Evolutionary conservation across 1,140 invertebrate genomes (phyloP).

Genomic region (Micrasema minimum): DNA sequence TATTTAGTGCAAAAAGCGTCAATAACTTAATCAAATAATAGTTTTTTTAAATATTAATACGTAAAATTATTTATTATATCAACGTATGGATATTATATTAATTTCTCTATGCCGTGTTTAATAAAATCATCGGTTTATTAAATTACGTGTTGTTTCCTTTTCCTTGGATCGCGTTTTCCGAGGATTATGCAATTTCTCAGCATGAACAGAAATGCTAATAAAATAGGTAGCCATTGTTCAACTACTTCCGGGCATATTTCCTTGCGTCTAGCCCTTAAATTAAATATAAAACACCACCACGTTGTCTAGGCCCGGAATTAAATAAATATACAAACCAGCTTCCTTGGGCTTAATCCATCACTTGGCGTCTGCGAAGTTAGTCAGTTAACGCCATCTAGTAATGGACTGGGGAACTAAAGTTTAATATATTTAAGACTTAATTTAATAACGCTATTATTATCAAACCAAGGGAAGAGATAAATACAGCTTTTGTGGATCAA

Average conservation of each 20-base stretch:
- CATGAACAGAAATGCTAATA: conserved; percentile 24
- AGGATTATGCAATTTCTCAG: no score
- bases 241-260: neutral
- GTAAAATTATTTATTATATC: no score
- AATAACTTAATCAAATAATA: no score
- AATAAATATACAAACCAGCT: neutral
- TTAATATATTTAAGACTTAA: neutral
- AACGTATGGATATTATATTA: no score
- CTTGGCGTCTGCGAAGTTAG: conserved; percentile 17
- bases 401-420: neutral
- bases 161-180: no score
- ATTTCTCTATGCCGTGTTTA: no score
- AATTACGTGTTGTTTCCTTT: no score
- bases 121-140: no score
- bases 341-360: conserved; percentile 20
- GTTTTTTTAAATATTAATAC: no score
- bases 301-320: neutral
- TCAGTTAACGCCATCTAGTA: conserved; percentile 9
- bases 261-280: conserved; percentile 15
- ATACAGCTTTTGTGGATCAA: no score
- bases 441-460: conserved; percentile 6
- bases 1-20: no score
- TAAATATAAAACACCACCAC: neutral
- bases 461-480: neutral
- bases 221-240: conserved; percentile 7